phyloP scores from a whole-genome alignment of 2,113 vertebrate species.

The Tupaia chinensis region DNA sequence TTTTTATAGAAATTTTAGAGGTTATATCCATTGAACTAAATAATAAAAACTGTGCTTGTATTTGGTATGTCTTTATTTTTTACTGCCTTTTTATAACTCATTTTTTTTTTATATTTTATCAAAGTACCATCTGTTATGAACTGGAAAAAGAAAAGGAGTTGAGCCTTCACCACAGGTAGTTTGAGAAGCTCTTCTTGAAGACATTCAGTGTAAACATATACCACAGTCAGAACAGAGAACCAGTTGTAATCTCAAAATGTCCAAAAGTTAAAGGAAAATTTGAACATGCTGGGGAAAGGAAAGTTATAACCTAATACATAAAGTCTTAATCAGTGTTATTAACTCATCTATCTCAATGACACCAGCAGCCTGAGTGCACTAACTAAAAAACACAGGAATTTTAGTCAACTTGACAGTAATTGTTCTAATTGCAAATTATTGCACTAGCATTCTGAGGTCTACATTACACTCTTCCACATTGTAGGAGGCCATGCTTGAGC shows the following conservation, averaged over 20 bases:
- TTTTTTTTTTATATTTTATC: constrained; percentile 26
- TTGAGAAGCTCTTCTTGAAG: neutral
- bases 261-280: neutral
- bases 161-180: neutral
- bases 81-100: constrained; percentile 23
- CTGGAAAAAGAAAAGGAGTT: constrained; percentile 29
- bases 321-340: constrained; percentile 24
- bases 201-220: neutral
- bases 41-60: neutral
- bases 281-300: neutral
- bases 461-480: neutral
- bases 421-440: constrained; percentile 50
- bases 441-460: constrained; percentile 33
- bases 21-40: neutral
- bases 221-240: neutral
- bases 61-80: neutral
- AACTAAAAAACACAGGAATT: constrained; percentile 52
- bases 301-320: neutral
- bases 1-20: neutral
- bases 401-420: constrained; percentile 52
- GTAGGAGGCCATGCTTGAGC: neutral
- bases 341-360: constrained; percentile 38
- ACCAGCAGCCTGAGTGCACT: neutral
- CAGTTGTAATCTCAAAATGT: neutral
- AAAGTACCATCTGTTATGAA: neutral